These are phyloP conservation scores for Pelusios castaneus DNA, from an alignment of 2,113 vertebrate genomes.

Conservation along the genomic window DNA sequence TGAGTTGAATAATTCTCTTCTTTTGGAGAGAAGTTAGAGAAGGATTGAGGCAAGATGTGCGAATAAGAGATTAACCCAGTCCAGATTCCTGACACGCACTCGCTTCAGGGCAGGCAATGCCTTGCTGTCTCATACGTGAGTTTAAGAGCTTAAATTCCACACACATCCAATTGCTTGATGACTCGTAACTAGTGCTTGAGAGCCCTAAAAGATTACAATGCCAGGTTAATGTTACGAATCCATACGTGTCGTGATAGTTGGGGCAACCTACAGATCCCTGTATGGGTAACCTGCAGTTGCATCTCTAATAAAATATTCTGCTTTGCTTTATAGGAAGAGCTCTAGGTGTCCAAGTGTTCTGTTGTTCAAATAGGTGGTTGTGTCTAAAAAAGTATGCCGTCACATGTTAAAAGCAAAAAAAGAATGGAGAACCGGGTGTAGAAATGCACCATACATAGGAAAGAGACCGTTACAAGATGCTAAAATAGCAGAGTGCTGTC, in stretches of 20 bases:
- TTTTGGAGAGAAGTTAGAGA: not conserved
- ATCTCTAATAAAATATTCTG: not conserved
- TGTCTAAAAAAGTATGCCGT: not conserved
- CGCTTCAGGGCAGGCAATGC: not conserved
- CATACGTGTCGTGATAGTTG: not conserved
- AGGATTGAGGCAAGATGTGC: not conserved
- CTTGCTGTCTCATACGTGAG: not conserved
- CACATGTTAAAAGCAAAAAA: not conserved
- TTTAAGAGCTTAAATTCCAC: not conserved
- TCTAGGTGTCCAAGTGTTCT: not conserved
- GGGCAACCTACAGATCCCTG: not conserved
- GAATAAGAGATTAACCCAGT: not conserved
- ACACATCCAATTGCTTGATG: not conserved
- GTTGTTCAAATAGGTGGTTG: not conserved
- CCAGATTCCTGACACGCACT: not conserved
- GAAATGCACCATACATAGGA: fast-evolving
- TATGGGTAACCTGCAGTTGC: not conserved
- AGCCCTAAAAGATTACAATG: not conserved
- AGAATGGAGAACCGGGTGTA: fast-evolving
- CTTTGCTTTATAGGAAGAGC: not conserved
- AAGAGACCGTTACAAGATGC: not conserved
- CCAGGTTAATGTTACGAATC: not conserved
- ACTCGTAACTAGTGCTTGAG: not conserved
- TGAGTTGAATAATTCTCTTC: not conserved
- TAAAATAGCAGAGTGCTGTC: not conserved